phyloP scores from a whole-genome alignment of 2,113 vertebrate species.

The Monopterus albus region DNA sequence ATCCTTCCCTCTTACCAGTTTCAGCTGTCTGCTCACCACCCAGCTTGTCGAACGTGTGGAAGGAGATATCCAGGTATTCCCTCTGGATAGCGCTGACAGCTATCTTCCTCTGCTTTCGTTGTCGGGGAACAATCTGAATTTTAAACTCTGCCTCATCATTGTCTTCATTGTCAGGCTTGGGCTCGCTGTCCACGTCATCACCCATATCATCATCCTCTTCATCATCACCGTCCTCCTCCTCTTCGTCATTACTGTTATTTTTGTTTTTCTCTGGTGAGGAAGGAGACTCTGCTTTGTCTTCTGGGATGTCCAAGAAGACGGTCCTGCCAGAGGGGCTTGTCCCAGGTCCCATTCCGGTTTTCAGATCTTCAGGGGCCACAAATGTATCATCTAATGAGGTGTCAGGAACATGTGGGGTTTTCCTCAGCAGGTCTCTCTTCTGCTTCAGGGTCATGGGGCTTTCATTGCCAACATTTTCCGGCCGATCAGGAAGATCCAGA shows the following conservation, averaged over 20 bases:
- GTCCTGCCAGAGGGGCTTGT: constrained; percentile 84
- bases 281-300: constrained; percentile 84
- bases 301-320: constrained; percentile 89
- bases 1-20: constrained; percentile 83
- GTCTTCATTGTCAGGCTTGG: constrained; percentile 86
- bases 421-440: constrained; percentile 92
- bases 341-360: constrained; percentile 38
- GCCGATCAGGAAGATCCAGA: constrained; percentile 73
- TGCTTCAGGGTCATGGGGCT: constrained; percentile 93
- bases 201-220: constrained; percentile 88
- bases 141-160: constrained; percentile 94
- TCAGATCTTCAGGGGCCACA: constrained; percentile 75
- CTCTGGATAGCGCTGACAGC: constrained; percentile 98
- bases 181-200: constrained; percentile 85
- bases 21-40: constrained; percentile 87
- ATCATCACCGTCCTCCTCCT: constrained; percentile 83
- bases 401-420: constrained; percentile 89
- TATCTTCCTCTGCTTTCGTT: constrained; percentile 97
- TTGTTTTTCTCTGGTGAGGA: constrained; percentile 86
- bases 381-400: constrained; percentile 87
- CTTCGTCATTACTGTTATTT: constrained; percentile 82
- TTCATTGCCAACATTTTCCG: constrained; percentile 78
- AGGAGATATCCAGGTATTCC: constrained; percentile 97
- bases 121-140: constrained; percentile 97
- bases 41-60: constrained; percentile 94